Evolutionary conservation across 2,113 vertebrate genomes (phyloP).

Genomic region (Zootoca vivipara): DNA sequence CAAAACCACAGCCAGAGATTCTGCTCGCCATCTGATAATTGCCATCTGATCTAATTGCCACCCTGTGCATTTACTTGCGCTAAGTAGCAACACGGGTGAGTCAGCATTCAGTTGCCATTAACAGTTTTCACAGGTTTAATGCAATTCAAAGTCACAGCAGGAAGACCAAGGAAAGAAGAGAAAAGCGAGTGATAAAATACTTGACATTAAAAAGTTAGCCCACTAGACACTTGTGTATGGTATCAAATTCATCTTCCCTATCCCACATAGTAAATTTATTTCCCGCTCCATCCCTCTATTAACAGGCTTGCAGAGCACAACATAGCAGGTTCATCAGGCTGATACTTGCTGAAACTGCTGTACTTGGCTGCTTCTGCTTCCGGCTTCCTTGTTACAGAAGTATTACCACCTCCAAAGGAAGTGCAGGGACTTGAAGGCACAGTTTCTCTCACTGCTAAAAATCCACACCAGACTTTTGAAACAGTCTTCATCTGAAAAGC

Average conservation of each 20-base stretch:
- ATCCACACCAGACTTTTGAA: background rate
- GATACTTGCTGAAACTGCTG: constrained; percentile 13
- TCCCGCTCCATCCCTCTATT: background rate
- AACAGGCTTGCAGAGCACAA: background rate
- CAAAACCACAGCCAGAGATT: background rate
- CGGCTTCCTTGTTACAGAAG: constrained; percentile 16
- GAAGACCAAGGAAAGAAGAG: background rate
- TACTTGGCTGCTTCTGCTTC: constrained; percentile 8
- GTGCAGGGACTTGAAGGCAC: background rate
- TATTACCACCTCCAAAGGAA: background rate
- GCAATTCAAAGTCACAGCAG: background rate
- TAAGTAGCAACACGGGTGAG: background rate
- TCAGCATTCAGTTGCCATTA: background rate
- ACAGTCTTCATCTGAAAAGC: background rate
- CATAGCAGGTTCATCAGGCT: background rate
- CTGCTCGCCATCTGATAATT: background rate
- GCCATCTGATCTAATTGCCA: background rate
- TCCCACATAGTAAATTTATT: background rate
- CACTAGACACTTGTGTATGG: background rate
- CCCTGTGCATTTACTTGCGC: background rate
- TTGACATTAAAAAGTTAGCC: background rate
- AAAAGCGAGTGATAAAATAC: background rate
- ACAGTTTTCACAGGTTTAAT: background rate
- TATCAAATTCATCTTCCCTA: background rate
- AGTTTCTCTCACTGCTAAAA: background rate